phyloP scores from a whole-genome alignment of 2,888 invertebrate genomes.

The Rotaria sp. region DNA sequence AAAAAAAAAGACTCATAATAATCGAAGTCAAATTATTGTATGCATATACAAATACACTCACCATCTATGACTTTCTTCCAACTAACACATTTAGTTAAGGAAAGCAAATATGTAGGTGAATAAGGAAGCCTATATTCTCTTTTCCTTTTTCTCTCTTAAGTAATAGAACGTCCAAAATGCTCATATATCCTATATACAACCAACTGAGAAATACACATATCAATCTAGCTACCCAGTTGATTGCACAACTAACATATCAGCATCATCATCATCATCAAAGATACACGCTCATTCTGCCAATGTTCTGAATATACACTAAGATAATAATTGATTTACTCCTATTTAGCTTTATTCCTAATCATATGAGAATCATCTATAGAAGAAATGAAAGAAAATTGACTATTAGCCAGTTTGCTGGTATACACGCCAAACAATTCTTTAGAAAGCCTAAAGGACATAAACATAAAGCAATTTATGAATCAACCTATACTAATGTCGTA shows the following conservation, averaged over 20 bases:
- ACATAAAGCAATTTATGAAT: not conserved
- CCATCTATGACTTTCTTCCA: not conserved
- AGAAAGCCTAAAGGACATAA: not conserved
- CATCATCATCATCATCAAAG: not conserved
- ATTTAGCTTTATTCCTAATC: not conserved
- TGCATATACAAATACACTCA: not conserved
- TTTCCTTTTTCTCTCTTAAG: not conserved
- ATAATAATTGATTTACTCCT: constrained; percentile 3
- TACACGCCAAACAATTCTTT: not conserved
- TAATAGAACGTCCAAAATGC: not conserved
- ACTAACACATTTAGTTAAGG: not conserved
- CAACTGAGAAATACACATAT: not conserved
- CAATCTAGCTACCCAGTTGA: not conserved
- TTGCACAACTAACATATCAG: not conserved
- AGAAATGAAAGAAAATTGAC: not conserved
- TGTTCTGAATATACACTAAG: not conserved
- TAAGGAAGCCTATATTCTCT: not conserved
- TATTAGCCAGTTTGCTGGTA: not conserved
- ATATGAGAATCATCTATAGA: not conserved
- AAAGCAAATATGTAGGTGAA: not conserved
- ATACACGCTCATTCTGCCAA: not conserved
- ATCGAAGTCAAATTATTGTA: not conserved
- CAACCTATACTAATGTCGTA: not conserved
- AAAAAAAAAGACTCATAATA: not conserved
- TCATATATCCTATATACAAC: constrained; percentile 6